These are phyloP conservation scores for Corbicula japonica DNA, from an alignment of 2,888 invertebrate genomes.

Conservation along the genomic window DNA sequence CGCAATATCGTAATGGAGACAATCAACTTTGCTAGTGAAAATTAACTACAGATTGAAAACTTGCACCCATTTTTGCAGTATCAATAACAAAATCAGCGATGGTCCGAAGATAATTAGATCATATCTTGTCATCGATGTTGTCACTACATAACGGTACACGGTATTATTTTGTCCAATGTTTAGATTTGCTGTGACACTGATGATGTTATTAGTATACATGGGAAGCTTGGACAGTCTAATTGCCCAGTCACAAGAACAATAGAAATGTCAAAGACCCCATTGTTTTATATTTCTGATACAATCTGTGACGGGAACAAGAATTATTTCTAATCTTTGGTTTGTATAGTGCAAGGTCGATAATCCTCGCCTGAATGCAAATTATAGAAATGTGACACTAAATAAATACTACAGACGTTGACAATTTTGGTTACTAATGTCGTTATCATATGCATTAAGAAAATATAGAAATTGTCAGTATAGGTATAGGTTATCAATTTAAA, in stretches of 20 bases:
- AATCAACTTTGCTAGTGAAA: conserved; percentile 52
- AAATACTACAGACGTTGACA: conserved; percentile 39
- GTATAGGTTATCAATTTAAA: conserved; percentile 32
- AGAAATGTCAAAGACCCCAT: conserved; percentile 19
- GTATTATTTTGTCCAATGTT: conserved; percentile 26
- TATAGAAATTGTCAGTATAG: conserved; percentile 3
- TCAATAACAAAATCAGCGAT: conserved; percentile 7
- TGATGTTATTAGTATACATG: neutral
- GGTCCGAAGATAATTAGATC: conserved; percentile 19
- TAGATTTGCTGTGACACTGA: conserved; percentile 27
- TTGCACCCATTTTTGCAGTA: conserved; percentile 34
- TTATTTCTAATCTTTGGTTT: too few species aligned
- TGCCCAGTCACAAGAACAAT: conserved; percentile 25
- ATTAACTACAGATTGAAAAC: conserved; percentile 59
- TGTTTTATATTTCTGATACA: too few species aligned
- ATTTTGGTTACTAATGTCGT: conserved; percentile 47
- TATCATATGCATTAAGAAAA: conserved; percentile 35
- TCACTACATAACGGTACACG: conserved; percentile 23
- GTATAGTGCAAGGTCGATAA: conserved; percentile 24
- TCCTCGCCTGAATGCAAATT: conserved; percentile 39
- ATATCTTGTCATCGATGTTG: conserved; percentile 34
- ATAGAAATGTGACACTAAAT: conserved; percentile 62
- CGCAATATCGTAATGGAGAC: conserved; percentile 34
- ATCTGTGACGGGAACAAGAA: too few species aligned
- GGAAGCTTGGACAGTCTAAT: conserved; percentile 10